Evolutionary conservation across 2,797 vertebrate genomes (phyloP).

Genomic region (Sciurus vulgaris): DNA sequence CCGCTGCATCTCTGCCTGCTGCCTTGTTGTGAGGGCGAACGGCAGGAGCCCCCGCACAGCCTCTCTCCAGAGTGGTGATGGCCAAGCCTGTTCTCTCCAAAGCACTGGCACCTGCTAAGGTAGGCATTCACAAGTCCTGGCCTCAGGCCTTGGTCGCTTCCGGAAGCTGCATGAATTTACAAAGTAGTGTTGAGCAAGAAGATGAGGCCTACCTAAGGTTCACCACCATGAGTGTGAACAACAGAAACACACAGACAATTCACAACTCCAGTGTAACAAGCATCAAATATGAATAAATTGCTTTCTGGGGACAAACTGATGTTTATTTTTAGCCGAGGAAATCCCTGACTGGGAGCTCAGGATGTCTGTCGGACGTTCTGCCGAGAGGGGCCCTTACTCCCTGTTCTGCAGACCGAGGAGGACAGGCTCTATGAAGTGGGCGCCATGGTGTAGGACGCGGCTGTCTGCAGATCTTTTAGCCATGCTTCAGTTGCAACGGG

Average conservation of each 20-base stretch:
- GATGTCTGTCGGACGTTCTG: neutral
- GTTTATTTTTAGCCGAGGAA: neutral
- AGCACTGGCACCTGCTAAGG: too few relatives aligned
- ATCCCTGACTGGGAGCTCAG: neutral
- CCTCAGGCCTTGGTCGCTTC: too few relatives aligned
- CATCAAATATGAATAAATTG: neutral
- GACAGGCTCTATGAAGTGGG: slow-evolving; percentile 5
- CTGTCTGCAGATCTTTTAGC: neutral
- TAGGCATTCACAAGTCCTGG: too few relatives aligned
- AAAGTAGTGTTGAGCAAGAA: too few relatives aligned
- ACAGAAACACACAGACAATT: neutral
- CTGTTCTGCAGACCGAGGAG: neutral
- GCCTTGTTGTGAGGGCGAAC: neutral
- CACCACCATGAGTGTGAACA: neutral
- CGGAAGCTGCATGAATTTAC: too few relatives aligned
- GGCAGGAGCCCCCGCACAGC: neutral
- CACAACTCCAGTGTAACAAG: neutral
- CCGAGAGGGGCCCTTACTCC: neutral
- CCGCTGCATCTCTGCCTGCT: neutral
- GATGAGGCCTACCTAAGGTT: too few relatives aligned
- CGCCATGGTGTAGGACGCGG: neutral
- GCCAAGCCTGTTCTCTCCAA: too few relatives aligned
- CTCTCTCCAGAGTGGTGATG: too few relatives aligned
- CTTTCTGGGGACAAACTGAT: neutral
- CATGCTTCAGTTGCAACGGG: neutral